Base-by-base conservation (phyloP, 2,888 invertebrate species). In the Marronus borbonicus region DNA sequence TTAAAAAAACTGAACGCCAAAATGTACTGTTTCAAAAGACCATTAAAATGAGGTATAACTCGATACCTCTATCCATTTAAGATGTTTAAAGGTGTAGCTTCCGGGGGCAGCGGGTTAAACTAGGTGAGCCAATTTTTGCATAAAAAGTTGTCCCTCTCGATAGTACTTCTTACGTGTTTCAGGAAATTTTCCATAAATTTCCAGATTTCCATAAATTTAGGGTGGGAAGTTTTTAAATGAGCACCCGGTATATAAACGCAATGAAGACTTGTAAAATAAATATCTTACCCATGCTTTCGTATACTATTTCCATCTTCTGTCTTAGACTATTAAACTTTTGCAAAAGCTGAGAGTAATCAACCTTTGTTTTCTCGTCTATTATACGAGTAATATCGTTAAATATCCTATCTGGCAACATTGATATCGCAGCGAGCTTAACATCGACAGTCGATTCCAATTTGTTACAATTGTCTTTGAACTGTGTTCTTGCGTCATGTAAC, bases 381-480 rank as follows among this genome's bases (percentile, higher is more conserved):
- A 70, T 36, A 17, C 36, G 28, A 31, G 20, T n/a, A 17, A 70
- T 58, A 17, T 58, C 17, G 4, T 36, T 36, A 20, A 31, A 17
- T 4, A 70, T 36, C 14, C n/a, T 31, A 31, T 36, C 2, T 50
- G 36, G 52, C 36, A 70, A 8, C 2, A 36, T 10, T 17, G 8
- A 36, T n/a, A 70, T 31, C 1, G 28, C n/a, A 2, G 36, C n/a
- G n/a, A 70, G 17, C 3, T 70, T 58, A 8, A 14, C 10, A 55
- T 55, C 58, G 31, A 70, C 58, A 5, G 58, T 17, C 1, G 58
- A 55, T 8, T 58, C 31, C 8, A 70, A 20, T 58, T 58, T 70
- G 20, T 58, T 55, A n/a, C 70, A 70, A 17, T 70, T 70, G 36
- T 10, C 31, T 28, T 70, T 36, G 12, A 70, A 58, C 36, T 20